Base-by-base conservation (phyloP, 2,888 invertebrate genomes). In the Zhuqinia jingwanae region DNA sequence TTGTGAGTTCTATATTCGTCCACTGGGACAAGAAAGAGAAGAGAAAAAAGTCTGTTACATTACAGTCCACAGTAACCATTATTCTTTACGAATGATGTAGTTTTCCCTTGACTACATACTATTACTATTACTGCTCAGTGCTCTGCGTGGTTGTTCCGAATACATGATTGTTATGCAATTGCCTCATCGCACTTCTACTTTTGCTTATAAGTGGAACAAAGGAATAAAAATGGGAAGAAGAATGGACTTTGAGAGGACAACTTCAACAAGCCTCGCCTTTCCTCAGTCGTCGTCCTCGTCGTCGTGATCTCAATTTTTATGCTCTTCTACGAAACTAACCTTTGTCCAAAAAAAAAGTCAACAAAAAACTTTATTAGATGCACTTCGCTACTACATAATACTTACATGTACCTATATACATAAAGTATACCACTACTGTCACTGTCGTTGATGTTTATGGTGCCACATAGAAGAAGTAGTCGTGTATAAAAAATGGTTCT, bases 81-180 rank as follows among this genome's bases (percentile, higher is more conserved):
- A 76, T 83, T 83, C 77, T 76, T 42, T 77, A 27, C 15, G 30
- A 50, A 75, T 60, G 45, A 47, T 76, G 36, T 27, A 45, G 63
- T 56, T 22, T 73, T 25, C 22, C 15, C 22, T 58, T 13, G 53
- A 75, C 70, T 81, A n/a, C 17, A 45, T n/a, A n/a, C n/a, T n/a
- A n/a, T n/a, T n/a, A n/a, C n/a, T n/a, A n/a, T n/a, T n/a, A n/a
- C n/a, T n/a, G n/a, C n/a, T n/a, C n/a, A n/a, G n/a, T n/a, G n/a
- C n/a, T n/a, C 63, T 56, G 53, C 17, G 2, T 58, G 56, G 20
- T 1, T 42, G 56, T 56, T 76, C 47, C 70, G 56, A 5, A 58
- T 50, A 65, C 45, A 22, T 75, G 53, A 83, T 76, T 83, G 83
- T 76, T 83, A 76, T 76, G 83, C 83, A 83, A 83, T 76, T 83